Conservation (phyloP, 2,888 invertebrate species). For the Apotomis betuletana region DNA sequence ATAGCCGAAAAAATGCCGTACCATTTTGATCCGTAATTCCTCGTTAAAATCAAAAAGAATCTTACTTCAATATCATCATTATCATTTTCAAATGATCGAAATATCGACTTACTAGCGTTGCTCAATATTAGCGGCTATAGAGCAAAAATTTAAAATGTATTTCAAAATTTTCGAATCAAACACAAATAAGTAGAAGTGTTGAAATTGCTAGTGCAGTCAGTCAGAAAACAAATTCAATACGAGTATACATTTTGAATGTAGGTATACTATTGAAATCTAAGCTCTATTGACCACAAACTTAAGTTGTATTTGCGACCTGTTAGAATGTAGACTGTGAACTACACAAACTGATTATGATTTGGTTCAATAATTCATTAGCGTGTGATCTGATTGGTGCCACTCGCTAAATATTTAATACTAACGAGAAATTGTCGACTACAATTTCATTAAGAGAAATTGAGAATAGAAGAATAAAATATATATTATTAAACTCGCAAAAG, state of each 20-base stretch:
- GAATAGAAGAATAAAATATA: no score
- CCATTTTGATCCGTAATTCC: no score
- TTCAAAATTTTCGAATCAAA: not conserved
- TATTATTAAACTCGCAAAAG: no score
- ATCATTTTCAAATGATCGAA: not conserved
- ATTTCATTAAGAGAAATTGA: not conserved
- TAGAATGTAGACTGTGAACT: not conserved
- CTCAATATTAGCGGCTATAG: not conserved
- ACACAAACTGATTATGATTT: not conserved
- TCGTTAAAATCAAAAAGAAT: no score
- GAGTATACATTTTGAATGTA: not conserved
- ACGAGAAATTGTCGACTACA: not conserved
- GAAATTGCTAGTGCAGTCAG: not conserved
- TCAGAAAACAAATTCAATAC: not conserved
- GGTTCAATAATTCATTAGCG: not conserved
- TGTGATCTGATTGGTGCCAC: not conserved
- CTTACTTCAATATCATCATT: no score
- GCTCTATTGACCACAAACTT: not conserved
- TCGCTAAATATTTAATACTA: not conserved
- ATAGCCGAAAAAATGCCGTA: no score
- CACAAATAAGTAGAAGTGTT: not conserved
- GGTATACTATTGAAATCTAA: not conserved
- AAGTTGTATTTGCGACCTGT: not conserved
- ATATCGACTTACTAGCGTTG: not conserved
- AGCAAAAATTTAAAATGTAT: not conserved